These are phyloP conservation scores for Proales similis DNA, from an alignment of 1,140 invertebrate species.

Conservation along the genomic window DNA sequence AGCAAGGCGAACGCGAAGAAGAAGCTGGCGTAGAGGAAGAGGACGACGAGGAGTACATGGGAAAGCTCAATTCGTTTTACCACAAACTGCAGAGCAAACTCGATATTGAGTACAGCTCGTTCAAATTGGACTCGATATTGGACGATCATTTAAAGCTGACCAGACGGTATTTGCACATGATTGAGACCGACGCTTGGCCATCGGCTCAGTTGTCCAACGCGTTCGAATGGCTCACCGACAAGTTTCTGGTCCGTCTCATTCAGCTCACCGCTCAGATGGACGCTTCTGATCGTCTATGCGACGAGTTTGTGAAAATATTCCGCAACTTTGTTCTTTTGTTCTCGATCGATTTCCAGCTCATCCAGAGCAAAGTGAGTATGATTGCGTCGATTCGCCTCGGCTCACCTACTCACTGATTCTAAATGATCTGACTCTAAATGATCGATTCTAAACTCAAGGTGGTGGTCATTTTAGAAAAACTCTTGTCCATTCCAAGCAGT, in stretches of 20 bases:
- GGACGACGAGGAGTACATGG: slow-evolving; percentile 15
- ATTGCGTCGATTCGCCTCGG: background rate
- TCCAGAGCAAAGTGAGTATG: slow-evolving; percentile 28
- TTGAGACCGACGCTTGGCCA: slow-evolving; percentile 17
- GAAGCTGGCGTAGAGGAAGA: too few species aligned
- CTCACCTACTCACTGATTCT: too few species aligned
- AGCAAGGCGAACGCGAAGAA: too few species aligned
- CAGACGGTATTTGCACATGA: slow-evolving; percentile 8
- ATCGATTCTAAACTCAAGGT: background rate
- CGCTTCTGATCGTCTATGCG: slow-evolving; percentile 4
- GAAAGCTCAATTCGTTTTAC: slow-evolving; percentile 21
- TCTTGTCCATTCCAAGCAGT: slow-evolving; percentile 1
- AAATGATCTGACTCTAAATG: background rate
- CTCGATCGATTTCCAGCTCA: slow-evolving; percentile 30
- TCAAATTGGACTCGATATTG: slow-evolving; percentile 25
- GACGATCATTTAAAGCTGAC: slow-evolving; percentile 35
- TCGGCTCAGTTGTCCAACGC: slow-evolving; percentile 14
- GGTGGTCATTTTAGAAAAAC: slow-evolving; percentile 32
- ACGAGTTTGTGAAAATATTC: slow-evolving; percentile 25
- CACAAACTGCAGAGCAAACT: slow-evolving; percentile 23
- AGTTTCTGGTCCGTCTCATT: slow-evolving; percentile 14
- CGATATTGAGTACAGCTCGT: slow-evolving; percentile 4
- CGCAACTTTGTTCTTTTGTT: slow-evolving; percentile 29
- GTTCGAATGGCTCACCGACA: slow-evolving; percentile 33
- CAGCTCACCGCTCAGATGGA: slow-evolving; percentile 34